Percentiles rank a stretch among this genome's conserved stretches.
Conservation (phyloP, 2,797 vertebrate species). For the Sebastes itinus region DNA sequence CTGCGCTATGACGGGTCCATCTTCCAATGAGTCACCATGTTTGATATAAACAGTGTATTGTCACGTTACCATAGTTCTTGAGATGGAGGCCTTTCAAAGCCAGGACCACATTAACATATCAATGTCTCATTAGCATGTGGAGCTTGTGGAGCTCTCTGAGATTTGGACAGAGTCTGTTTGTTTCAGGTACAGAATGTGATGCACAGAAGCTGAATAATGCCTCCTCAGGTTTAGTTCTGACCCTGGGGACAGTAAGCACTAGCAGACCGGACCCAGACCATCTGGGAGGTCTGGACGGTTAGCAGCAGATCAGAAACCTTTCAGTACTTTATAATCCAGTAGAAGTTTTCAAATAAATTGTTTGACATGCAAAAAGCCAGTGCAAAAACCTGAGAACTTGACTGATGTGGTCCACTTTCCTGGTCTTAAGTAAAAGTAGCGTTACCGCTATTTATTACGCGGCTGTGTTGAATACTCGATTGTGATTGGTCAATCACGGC, state of each 20-base stretch:
- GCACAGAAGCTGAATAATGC: not conserved
- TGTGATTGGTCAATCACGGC: too few species aligned
- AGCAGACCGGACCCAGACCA: not conserved
- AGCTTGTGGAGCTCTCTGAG: not conserved
- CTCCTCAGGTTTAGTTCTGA: not conserved
- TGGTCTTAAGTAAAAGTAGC: too few species aligned
- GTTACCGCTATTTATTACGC: too few species aligned
- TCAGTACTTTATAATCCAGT: not conserved
- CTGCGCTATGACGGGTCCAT: not conserved
- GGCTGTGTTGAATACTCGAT: too few species aligned
- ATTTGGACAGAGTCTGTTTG: not conserved
- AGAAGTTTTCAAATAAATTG: not conserved
- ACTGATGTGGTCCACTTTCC: too few species aligned
- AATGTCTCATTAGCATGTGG: conserved; percentile 69
- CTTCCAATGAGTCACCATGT: conserved; percentile 13
- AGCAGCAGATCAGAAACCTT: not conserved
- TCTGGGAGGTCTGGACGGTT: not conserved
- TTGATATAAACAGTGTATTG: not conserved
- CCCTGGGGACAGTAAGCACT: not conserved
- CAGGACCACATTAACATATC: conserved; percentile 66
- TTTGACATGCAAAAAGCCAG: too few species aligned
- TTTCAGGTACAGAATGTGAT: not conserved
- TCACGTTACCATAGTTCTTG: conserved; percentile 27
- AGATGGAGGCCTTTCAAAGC: conserved; percentile 34
- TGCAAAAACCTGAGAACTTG: too few species aligned